These are phyloP conservation scores for Xanthostigma xanthostigma DNA, from an alignment of 2,888 invertebrate species.

Conservation along the genomic window DNA sequence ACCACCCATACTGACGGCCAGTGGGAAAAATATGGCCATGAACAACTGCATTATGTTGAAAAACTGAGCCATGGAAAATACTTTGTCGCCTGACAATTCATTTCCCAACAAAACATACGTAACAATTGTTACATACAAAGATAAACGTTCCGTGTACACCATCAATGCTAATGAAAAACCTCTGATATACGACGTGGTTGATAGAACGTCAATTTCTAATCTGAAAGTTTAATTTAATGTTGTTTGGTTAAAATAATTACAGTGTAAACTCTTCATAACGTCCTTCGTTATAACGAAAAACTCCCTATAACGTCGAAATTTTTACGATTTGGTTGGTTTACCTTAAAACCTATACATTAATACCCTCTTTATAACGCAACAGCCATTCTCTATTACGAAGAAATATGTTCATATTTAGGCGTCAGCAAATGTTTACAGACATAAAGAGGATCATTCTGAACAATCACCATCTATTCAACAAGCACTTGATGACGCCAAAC, in stretches of 20 bases:
- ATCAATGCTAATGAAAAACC: conserved; percentile 46
- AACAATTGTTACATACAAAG: conserved; percentile 66
- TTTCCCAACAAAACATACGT: conserved; percentile 56
- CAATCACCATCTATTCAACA: no score
- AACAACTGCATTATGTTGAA: conserved; percentile 56
- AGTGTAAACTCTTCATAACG: no score
- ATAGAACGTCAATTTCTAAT: conserved; percentile 51
- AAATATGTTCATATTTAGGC: no score
- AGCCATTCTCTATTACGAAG: no score
- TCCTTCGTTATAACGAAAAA: no score
- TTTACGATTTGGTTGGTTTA: no score
- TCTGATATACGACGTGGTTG: conserved; percentile 47
- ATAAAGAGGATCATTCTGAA: no score
- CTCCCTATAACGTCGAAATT: no score
- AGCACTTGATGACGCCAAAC: no score
- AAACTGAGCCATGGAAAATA: conserved; percentile 56
- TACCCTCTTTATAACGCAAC: no score
- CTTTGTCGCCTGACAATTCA: conserved; percentile 40
- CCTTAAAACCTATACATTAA: no score
- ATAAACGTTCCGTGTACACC: conserved; percentile 74
- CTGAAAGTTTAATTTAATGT: conserved; percentile 26
- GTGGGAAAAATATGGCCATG: conserved; percentile 48
- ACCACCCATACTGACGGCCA: conserved; percentile 42
- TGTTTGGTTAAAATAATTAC: neutral
- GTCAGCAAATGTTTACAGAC: no score